A percentile compares a stretch with the other conserved stretches of the same genome.
Evolutionary conservation across 2,888 invertebrate genomes (phyloP).

Genomic region (Beris chalybata): DNA sequence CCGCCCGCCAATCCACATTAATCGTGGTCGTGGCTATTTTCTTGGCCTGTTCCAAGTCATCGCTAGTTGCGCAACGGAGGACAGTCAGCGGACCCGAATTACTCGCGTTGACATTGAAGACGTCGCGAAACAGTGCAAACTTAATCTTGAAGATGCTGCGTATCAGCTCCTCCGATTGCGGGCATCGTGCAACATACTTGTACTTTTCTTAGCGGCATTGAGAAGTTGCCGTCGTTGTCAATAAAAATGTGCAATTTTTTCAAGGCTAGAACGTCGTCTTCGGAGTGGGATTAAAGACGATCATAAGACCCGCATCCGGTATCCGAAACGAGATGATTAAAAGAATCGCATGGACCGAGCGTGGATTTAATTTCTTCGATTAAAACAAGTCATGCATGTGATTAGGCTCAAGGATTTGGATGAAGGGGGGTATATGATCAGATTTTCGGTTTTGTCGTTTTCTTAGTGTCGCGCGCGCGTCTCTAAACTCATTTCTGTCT

Average conservation of each 20-base stretch:
- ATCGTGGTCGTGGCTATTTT: no score
- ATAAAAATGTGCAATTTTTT: constrained; percentile 19
- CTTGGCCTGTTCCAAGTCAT: no score
- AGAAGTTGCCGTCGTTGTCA: no score
- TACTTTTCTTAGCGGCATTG: no score
- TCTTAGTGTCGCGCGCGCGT: not conserved
- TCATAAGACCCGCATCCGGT: constrained; percentile 28
- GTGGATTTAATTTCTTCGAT: constrained; percentile 30
- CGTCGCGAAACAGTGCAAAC: no score
- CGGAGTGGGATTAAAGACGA: constrained; percentile 18
- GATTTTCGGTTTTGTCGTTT: constrained; percentile 1
- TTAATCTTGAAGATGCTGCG: no score
- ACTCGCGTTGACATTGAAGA: no score
- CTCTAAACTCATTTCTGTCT: constrained; percentile 5
- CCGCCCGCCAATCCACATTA: no score
- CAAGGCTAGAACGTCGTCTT: constrained; percentile 19
- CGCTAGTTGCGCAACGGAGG: no score
- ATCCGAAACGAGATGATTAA: constrained; percentile 9
- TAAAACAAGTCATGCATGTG: constrained; percentile 30
- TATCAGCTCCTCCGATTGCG: no score
- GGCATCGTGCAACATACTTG: no score
- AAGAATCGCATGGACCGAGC: not conserved
- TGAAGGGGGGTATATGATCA: not conserved
- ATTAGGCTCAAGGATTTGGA: constrained; percentile 12
- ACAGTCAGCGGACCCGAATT: no score